A percentile compares a stretch with the other conserved stretches of the same genome.
phyloP scores from a whole-genome alignment of 2,888 invertebrate species.

The Euphydryas editha region DNA sequence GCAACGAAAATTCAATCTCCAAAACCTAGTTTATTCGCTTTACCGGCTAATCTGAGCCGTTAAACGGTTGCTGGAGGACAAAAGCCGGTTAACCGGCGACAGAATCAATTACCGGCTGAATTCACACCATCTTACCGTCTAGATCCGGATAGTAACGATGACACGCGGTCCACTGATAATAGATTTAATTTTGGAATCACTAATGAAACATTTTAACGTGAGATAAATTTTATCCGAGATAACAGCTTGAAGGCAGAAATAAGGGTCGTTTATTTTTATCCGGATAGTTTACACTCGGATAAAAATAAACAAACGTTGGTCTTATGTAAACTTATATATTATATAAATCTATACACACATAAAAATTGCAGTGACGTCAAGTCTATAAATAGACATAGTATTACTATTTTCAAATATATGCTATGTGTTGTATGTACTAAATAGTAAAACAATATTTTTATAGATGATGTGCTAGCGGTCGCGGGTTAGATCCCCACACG shows the following conservation, averaged over 20 bases:
- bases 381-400: too few relatives aligned
- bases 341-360: too few relatives aligned
- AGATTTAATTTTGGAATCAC: not conserved
- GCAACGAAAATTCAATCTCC: slow-evolving; percentile 6
- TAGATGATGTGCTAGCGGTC: too few relatives aligned
- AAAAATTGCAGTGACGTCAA: too few relatives aligned
- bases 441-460: too few relatives aligned
- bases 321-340: too few relatives aligned
- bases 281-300: not conserved
- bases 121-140: slow-evolving; percentile 19
- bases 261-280: not conserved
- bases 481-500: too few relatives aligned
- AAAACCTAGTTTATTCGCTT: slow-evolving; percentile 10
- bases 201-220: slow-evolving; percentile 2
- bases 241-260: not conserved
- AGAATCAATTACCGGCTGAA: slow-evolving; percentile 17
- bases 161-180: not conserved
- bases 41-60: slow-evolving; percentile 7
- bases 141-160: slow-evolving; percentile 11
- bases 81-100: slow-evolving; percentile 15
- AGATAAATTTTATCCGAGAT: not conserved
- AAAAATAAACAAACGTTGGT: not conserved
- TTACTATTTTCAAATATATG: too few relatives aligned
- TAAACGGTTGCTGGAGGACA: slow-evolving; percentile 7
- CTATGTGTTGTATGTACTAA: too few relatives aligned